phyloP scores from a whole-genome alignment of 2,797 vertebrate species.

The Hydrolagus colliei region DNA sequence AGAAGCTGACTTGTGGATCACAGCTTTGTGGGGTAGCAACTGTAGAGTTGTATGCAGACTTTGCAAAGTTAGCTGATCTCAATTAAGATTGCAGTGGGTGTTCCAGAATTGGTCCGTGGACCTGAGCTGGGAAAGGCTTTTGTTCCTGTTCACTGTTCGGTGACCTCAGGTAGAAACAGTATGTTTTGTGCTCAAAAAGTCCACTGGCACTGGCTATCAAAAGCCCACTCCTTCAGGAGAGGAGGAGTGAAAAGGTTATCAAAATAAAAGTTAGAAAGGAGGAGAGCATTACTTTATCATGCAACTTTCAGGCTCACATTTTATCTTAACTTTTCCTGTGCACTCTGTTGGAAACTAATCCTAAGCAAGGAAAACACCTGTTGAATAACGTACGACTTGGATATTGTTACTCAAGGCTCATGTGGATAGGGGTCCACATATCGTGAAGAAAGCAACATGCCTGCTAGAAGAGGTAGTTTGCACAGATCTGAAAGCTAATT shows the following conservation, averaged over 20 bases:
- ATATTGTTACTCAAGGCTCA: not conserved
- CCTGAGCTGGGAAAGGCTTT: not conserved
- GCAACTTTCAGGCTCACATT: not conserved
- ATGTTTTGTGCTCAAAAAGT: too few species aligned
- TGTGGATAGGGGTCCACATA: not conserved
- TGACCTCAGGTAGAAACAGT: not conserved
- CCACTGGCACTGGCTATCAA: too few species aligned
- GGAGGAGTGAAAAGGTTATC: not conserved
- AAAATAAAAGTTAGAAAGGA: slow-evolving; percentile 3
- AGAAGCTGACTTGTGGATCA: too few species aligned
- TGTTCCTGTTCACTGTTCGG: not conserved
- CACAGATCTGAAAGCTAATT: slow-evolving; percentile 7
- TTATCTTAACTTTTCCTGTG: not conserved
- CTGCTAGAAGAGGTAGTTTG: not conserved
- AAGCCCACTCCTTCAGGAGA: too few species aligned
- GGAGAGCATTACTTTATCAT: not conserved
- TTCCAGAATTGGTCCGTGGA: not conserved
- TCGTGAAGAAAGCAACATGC: not conserved
- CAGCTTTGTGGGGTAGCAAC: too few species aligned
- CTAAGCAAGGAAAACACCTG: not conserved
- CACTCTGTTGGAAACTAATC: not conserved
- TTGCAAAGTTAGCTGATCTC: not conserved
- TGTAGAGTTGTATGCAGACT: too few species aligned
- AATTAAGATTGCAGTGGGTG: not conserved
- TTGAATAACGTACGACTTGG: not conserved